These are phyloP conservation scores for Scelioninae gen. 2 DNA, from an alignment of 2,888 invertebrate species.

Conservation along the genomic window DNA sequence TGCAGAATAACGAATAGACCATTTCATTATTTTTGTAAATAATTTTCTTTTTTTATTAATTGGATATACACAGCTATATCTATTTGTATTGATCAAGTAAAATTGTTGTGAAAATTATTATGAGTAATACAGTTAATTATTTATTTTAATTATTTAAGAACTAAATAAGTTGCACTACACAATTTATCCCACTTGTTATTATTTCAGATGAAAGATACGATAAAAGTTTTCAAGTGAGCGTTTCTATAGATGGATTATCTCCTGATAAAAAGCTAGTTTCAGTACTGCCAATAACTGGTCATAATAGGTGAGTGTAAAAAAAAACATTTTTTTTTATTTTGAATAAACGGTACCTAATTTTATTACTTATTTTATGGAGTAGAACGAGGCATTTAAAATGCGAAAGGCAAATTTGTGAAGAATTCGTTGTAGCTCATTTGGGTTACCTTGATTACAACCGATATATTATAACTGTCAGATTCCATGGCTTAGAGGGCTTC, in stretches of 20 bases:
- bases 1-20: no score
- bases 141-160: no score
- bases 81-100: no score
- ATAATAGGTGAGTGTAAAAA: constrained; percentile 80
- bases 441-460: constrained; percentile 92
- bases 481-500: constrained; percentile 90
- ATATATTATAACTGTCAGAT: constrained; percentile 89
- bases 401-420: constrained; percentile 87
- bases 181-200: no score
- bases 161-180: no score
- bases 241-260: constrained; percentile 87
- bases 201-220: constrained; percentile 90
- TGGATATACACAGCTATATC: no score
- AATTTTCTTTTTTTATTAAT: no score
- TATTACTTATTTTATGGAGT: constrained; percentile 34
- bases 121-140: no score
- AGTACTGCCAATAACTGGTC: constrained; percentile 80
- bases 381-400: constrained; percentile 90
- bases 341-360: no score
- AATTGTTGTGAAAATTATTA: no score
- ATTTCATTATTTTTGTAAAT: no score
- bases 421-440: constrained; percentile 91
- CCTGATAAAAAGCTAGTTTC: constrained; percentile 85
- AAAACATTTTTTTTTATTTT: no score
- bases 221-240: constrained; percentile 90